Evolutionary conservation across 1,140 invertebrate species (phyloP).

Genomic region (Drosophila lini): DNA sequence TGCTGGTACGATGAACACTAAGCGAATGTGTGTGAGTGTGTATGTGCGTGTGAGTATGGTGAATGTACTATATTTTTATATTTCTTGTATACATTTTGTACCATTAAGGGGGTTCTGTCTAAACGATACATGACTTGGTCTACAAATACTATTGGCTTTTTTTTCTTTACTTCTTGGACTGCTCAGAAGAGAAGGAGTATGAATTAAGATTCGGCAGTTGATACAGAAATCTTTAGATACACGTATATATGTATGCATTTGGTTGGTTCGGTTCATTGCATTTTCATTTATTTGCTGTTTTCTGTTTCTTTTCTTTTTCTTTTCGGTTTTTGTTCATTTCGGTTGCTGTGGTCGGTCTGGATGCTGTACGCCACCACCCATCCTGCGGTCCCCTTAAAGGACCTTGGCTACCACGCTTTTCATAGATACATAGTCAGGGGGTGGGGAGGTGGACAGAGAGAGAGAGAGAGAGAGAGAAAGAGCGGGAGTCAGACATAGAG

Average conservation of each 20-base stretch:
- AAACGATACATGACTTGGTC: conserved; percentile 20
- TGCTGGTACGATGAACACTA: conserved; percentile 27
- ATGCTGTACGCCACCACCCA: conserved; percentile 51
- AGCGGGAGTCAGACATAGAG: conserved; percentile 19
- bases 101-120: conserved; percentile 27
- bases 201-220: conserved; percentile 84
- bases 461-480: conserved; percentile 10
- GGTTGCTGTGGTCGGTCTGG: conserved; percentile 45
- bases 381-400: conserved; percentile 47
- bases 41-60: conserved; percentile 28
- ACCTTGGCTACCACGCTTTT: conserved; percentile 49
- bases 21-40: conserved; percentile 17
- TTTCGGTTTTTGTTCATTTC: conserved; percentile 64
- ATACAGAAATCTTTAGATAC: conserved; percentile 83
- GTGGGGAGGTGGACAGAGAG: conserved; percentile 22
- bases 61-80: conserved; percentile 40
- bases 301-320: conserved; percentile 56
- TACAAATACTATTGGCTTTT: conserved; percentile 46
- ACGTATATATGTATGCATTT: conserved; percentile 37
- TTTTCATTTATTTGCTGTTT: conserved; percentile 56
- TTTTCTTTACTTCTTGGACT: conserved; percentile 68
- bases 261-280: conserved; percentile 45
- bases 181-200: conserved; percentile 84
- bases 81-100: conserved; percentile 18
- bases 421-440: conserved; percentile 39